Evolutionary conservation across 2,888 invertebrate genomes (phyloP), one percentile per base, ranked within the genome.

Genomic region (Periphyllus acericola): DNA sequence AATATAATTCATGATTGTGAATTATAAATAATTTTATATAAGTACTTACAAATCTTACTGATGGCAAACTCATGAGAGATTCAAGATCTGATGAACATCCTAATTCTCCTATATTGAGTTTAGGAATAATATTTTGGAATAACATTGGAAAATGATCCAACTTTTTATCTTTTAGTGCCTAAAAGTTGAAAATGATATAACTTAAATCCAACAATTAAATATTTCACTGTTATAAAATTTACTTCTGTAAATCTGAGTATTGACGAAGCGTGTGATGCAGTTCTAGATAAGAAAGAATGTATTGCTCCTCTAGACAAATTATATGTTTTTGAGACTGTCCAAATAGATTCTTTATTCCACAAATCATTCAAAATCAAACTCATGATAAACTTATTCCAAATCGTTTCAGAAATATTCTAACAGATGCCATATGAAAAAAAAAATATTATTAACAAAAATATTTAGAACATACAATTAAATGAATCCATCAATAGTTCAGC

Each of bases 31-130:
- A 21, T 1, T 4, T 19, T 32, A 66, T 25, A 66, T 0, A 32
- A 68, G 84, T 84, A 90, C 90, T 91, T 92, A 95, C 95, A 92
- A 95, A 94, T 93, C 96, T 96, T 5, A 99, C 97, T 34, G 95
- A 94, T 2, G 98, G 98, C 90, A 99, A 93, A 90, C 97, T 96
- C 95, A 99, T 94, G 34, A 99, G 93, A 21, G 95, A 95, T 60
- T 95, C 92, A 86, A 99, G 92, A 90, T 98, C 97, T 0, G 94
- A 92, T 19, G 95, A 94, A 89, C 96, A 96, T 92, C 81, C 87
- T 74, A 87, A 60, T 34, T 81, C 60, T 34, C 72, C 87, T 19
- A 87, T 60, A n/a, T 87, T 87, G 2, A 87, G 87, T 81, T 87
- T 93, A 21, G 89, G 89, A 55, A 89, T 32, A 72, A 89, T 89